Evolutionary conservation across 2,113 vertebrate species (phyloP).

Genomic region (Lophura nycthemera): DNA sequence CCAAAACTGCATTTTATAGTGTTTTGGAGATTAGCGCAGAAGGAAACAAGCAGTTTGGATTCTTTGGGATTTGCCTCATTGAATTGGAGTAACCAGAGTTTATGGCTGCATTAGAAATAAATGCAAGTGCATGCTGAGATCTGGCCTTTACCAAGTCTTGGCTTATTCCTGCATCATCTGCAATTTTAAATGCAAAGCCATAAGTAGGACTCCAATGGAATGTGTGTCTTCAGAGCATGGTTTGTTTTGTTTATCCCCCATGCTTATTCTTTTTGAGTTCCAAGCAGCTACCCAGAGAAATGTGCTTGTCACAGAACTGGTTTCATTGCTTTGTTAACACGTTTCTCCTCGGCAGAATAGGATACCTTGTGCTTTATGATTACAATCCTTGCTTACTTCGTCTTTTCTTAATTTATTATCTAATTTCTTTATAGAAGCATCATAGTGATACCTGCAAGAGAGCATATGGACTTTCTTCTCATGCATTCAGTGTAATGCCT

Average conservation of each 20-base stretch:
- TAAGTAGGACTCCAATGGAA: background rate
- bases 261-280: background rate
- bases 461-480: background rate
- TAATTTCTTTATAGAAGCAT: background rate
- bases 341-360: background rate
- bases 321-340: background rate
- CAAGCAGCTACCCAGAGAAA: background rate
- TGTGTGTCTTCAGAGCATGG: rapidly evolving
- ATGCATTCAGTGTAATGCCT: background rate
- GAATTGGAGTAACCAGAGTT: background rate
- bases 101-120: background rate
- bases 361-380: background rate
- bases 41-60: background rate
- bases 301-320: background rate
- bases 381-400: background rate
- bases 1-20: background rate
- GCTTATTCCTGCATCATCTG: too few species aligned
- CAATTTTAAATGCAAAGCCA: rapidly evolving
- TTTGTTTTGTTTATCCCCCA: background rate
- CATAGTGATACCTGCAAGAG: background rate
- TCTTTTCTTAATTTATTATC: background rate
- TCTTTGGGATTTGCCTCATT: background rate
- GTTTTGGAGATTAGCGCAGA: background rate
- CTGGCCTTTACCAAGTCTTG: too few species aligned
- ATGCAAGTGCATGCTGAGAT: background rate